A percentile compares a stretch with the other conserved stretches of the same genome.
Evolutionary conservation across 2,888 invertebrate genomes (phyloP).

Genomic region (Hypselothyrea guttata): DNA sequence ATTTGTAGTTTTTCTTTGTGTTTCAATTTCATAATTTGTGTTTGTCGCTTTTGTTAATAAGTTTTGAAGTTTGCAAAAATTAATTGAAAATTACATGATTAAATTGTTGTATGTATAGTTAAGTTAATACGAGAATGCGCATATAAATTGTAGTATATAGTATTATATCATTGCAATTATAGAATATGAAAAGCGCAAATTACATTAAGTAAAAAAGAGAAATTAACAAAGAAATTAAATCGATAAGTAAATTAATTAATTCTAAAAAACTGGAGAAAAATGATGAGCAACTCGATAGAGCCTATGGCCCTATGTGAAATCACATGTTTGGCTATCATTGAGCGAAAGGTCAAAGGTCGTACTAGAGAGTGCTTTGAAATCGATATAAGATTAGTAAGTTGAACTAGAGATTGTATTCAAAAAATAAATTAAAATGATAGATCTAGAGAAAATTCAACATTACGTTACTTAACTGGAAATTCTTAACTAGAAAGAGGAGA

Average conservation of each 20-base stretch:
- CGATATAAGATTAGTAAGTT: constrained; percentile 11
- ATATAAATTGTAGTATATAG: constrained; percentile 44
- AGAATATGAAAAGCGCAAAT: constrained; percentile 40
- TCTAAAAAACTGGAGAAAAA: neutral
- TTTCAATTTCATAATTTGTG: constrained; percentile 36
- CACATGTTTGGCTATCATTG: constrained; percentile 12
- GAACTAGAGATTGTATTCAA: constrained; percentile 3
- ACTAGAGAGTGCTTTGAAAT: constrained; percentile 32
- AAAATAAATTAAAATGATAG: constrained; percentile 8
- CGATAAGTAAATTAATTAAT: neutral
- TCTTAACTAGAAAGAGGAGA: constrained; percentile 29
- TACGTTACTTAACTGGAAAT: constrained; percentile 38
- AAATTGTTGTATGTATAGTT: constrained; percentile 37
- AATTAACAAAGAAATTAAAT: neutral
- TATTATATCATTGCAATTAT: constrained; percentile 48
- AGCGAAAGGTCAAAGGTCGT: constrained; percentile 29
- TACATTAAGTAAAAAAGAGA: constrained; percentile 16
- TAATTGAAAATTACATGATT: constrained; percentile 39
- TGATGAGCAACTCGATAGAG: constrained; percentile 1
- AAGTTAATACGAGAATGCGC: constrained; percentile 51
- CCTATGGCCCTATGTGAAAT: constrained; percentile 35
- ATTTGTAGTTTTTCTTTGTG: constrained; percentile 70
- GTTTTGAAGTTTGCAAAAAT: constrained; percentile 40
- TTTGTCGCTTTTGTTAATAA: constrained; percentile 14
- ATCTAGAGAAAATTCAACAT: constrained; percentile 21